Evolutionary conservation across 2,797 vertebrate genomes (phyloP), one percentile per base, ranked within the genome.

Genomic region (Schizothorax lantsangensis): DNA sequence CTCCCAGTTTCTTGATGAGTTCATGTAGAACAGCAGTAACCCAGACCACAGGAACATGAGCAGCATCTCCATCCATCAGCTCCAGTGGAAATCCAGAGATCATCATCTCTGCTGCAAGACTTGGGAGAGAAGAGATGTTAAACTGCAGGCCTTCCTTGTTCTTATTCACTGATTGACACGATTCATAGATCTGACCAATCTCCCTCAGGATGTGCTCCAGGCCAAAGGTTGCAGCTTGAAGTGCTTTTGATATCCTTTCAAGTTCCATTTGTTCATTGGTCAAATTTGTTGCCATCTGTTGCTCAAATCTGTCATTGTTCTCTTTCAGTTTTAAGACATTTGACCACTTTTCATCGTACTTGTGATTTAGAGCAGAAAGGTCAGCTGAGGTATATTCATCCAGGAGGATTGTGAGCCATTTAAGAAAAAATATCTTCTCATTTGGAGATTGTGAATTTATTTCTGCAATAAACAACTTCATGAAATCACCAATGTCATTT

Each of bases 11-110:
- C 72, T 92, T 84, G 14, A 86, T 89, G 23, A 95, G 11, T 43
- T 85, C 90, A 19, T 92, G 88, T 49, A 95, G 91, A 84, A 95
- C 86, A 11, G 94, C 93, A 30, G 62, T 43, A 0, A 95, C 84
- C 94, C 95, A 95, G 2, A 8, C 88, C 14, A 95, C 45, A 0
- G 95, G 93, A 1, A 95, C 78, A 0, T 95, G 93, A 10, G 92
- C 93, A 23, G 91, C 91, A 62, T 95, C 94, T 0, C 75, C 75
- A 59, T 79, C 75, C 75, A 79, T 79, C 75, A 79, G 33, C 52
- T 79, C 75, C 52, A 77, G 17, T 2, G 74, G 47, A 77, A 77
- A 77, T 77, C 74, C 74, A 54, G 74, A 77, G 47, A 77, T 40
- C 78, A 80, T 80, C 57, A 80, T 80, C 4, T 80, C 78, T 64